Conservation (phyloP, 2,113 vertebrate species). For the Psophia crepitans region DNA sequence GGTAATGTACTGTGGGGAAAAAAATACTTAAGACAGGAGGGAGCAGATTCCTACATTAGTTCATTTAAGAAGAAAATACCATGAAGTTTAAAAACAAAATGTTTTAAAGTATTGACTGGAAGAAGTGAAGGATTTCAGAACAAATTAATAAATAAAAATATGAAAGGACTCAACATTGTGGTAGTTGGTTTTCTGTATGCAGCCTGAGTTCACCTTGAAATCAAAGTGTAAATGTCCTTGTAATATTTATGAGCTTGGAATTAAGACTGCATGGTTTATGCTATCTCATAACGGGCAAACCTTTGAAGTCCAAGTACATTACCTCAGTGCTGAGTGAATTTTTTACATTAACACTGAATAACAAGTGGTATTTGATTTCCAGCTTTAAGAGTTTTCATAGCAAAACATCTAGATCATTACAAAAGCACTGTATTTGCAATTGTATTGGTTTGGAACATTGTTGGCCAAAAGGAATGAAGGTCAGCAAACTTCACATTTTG, state of each 20-base stretch:
- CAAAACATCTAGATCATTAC: neutral
- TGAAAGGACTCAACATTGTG: neutral
- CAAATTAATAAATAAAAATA: neutral
- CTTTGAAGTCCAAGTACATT: neutral
- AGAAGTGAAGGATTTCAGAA: neutral
- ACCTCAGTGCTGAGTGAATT: neutral
- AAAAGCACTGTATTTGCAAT: neutral
- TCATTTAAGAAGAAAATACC: neutral
- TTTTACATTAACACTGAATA: neutral
- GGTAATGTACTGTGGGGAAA: neutral
- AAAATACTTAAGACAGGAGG: neutral
- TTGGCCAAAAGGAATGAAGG: neutral
- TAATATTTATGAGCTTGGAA: constrained; percentile 3
- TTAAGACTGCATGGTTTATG: neutral
- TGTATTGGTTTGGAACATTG: neutral
- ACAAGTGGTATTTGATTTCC: neutral
- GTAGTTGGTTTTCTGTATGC: neutral
- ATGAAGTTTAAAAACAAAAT: neutral
- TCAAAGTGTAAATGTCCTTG: neutral
- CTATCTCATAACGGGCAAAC: neutral
- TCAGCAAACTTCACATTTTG: neutral
- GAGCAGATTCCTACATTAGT: neutral
- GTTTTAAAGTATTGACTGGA: neutral
- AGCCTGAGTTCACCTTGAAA: neutral
- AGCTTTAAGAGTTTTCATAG: neutral